A percentile compares a stretch with the other conserved stretches of the same genome.
Evolutionary conservation across 1,140 invertebrate species (phyloP).

Genomic region (Hylaeus anthracinus): DNA sequence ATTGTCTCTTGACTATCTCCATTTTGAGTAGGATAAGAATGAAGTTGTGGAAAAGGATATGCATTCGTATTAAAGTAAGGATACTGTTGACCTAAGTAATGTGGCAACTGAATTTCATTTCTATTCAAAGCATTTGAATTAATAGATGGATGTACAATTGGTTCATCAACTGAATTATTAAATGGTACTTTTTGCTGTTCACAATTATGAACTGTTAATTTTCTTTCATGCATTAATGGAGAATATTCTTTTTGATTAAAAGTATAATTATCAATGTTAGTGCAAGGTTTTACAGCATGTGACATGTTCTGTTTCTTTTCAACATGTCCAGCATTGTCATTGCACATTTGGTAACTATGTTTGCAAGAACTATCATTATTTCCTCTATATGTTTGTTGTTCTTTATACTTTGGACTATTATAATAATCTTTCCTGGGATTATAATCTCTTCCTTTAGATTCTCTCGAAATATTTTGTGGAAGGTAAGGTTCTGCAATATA

Average conservation of each 20-base stretch:
- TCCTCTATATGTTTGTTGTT: background rate
- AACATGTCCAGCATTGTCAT: background rate
- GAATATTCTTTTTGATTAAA: background rate
- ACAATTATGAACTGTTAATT: background rate
- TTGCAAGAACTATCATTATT: background rate
- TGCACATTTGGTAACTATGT: background rate
- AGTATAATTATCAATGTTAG: background rate
- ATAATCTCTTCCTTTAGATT: background rate
- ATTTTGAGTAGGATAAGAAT: slow-evolving; percentile 45
- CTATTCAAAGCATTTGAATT: slow-evolving; percentile 26
- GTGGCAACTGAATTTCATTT: slow-evolving; percentile 34
- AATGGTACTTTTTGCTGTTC: slow-evolving; percentile 2
- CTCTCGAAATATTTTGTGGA: background rate
- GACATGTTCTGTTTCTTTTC: background rate
- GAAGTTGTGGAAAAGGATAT: slow-evolving; percentile 46
- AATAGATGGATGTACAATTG: slow-evolving; percentile 2
- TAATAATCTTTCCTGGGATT: background rate
- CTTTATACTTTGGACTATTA: background rate
- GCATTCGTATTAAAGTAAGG: slow-evolving; percentile 34
- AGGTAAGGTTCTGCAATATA: background rate
- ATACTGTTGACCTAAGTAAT: slow-evolving; percentile 23
- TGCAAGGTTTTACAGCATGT: background rate
- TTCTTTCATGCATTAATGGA: background rate
- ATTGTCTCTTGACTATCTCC: slow-evolving; percentile 71
- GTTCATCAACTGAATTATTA: background rate